Conservation (phyloP, 2,113 vertebrate genomes). For the Larimichthys crocea region DNA sequence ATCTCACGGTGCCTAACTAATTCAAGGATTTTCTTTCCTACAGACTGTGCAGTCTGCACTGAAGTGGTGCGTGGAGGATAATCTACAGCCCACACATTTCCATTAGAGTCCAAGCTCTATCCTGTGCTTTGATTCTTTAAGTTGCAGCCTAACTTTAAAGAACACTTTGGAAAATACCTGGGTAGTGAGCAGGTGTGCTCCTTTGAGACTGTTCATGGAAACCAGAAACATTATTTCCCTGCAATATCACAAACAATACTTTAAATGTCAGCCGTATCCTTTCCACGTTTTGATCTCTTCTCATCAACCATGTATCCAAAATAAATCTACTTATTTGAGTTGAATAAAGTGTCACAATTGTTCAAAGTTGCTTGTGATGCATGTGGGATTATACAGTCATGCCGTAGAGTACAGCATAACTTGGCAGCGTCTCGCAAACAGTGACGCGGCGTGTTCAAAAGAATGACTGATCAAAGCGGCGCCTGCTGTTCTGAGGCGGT, state of each 20-base stretch:
- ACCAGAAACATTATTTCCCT: too few species aligned
- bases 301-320: not conserved
- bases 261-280: not conserved
- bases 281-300: not conserved
- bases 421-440: not conserved
- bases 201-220: not conserved
- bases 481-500: slow-evolving; percentile 3
- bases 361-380: not conserved
- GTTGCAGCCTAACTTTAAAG: not conserved
- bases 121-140: not conserved
- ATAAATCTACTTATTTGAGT: not conserved
- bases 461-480: slow-evolving; percentile 21
- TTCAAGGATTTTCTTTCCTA: not conserved
- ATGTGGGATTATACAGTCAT: not conserved
- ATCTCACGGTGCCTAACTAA: not conserved
- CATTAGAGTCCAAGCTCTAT: not conserved
- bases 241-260: not conserved
- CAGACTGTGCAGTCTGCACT: not conserved
- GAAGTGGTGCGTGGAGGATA: not conserved
- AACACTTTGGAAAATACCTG: too few species aligned
- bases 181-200: not conserved
- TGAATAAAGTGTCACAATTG: not conserved
- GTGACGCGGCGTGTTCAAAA: slow-evolving; percentile 23
- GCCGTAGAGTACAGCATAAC: not conserved
- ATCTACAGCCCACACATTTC: not conserved